phyloP scores from a whole-genome alignment of 2,113 vertebrate genomes.

The Salvelinus namaycush region DNA sequence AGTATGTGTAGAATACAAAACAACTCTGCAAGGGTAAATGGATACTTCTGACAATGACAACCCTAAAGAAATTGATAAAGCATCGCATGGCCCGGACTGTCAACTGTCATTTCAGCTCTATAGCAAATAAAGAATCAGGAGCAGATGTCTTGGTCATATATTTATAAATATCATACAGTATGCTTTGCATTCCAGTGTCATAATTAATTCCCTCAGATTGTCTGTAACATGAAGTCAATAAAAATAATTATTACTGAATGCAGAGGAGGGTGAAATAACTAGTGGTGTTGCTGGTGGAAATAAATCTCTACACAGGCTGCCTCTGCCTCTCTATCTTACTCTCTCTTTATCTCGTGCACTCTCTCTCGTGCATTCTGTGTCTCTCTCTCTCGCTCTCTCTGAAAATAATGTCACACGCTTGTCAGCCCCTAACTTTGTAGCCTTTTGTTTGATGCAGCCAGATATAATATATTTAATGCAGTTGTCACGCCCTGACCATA shows the following conservation, averaged over 20 bases:
- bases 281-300: constrained; percentile 13
- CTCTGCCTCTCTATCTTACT: not conserved
- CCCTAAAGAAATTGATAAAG: constrained; percentile 27
- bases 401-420: constrained; percentile 6
- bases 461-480: constrained; percentile 22
- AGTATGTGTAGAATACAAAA: constrained; percentile 62
- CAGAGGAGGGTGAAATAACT: constrained; percentile 29
- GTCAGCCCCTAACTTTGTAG: not conserved
- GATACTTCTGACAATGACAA: constrained; percentile 42
- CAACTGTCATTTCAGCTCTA: constrained; percentile 21
- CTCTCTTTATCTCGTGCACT: not conserved
- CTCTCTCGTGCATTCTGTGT: not conserved
- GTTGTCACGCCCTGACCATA: too few species aligned
- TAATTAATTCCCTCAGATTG: constrained; percentile 32
- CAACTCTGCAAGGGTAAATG: constrained; percentile 54
- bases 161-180: constrained; percentile 1
- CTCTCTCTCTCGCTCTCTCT: not conserved
- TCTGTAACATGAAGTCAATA: constrained; percentile 40
- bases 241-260: constrained; percentile 32
- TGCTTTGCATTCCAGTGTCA: constrained; percentile 29
- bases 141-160: not conserved
- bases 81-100: constrained; percentile 15
- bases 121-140: not conserved
- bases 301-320: constrained; percentile 24
- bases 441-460: constrained; percentile 11